These are phyloP conservation scores for Drosophila pullipes DNA, from an alignment of 2,888 invertebrate species.

Conservation along the genomic window DNA sequence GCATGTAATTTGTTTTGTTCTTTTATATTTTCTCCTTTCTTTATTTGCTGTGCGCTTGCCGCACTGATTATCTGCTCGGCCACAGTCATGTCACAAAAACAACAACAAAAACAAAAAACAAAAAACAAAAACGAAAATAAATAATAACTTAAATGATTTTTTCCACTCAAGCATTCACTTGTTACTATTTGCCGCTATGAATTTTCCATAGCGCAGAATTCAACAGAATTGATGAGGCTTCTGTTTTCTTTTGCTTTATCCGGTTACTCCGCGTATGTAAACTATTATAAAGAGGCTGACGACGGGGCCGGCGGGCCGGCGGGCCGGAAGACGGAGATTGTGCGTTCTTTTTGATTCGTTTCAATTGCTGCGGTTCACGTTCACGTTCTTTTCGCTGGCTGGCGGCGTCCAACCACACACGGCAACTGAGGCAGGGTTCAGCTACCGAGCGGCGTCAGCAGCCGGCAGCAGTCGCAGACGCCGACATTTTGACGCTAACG, in stretches of 20 bases:
- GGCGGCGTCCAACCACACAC: conserved; percentile 74
- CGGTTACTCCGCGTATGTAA: neutral
- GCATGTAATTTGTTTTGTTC: conserved; percentile 18
- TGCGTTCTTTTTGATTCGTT: conserved; percentile 4
- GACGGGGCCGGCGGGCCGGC: neutral
- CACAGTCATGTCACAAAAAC: conserved; percentile 29
- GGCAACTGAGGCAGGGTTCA: conserved; percentile 69
- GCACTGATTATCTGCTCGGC: neutral
- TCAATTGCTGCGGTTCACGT: conserved; percentile 30
- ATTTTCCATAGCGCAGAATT: conserved; percentile 20
- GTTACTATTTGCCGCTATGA: conserved; percentile 30
- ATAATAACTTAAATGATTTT: conserved; percentile 8
- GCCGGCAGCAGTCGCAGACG: conserved; percentile 17
- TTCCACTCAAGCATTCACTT: conserved; percentile 18
- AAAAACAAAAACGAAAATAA: neutral
- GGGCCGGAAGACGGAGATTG: conserved; percentile 8
- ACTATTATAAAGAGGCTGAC: neutral
- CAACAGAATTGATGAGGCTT: conserved; percentile 7
- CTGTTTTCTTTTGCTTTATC: conserved; percentile 2
- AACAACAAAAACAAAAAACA: neutral
- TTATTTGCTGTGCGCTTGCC: conserved; percentile 1
- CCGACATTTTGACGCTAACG: conserved; percentile 1
- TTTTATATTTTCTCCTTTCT: neutral
- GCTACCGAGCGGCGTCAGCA: conserved; percentile 17
- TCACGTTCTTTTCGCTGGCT: conserved; percentile 55